Conservation (phyloP, 2,888 invertebrate genomes). For the Lepidonotus clava region DNA sequence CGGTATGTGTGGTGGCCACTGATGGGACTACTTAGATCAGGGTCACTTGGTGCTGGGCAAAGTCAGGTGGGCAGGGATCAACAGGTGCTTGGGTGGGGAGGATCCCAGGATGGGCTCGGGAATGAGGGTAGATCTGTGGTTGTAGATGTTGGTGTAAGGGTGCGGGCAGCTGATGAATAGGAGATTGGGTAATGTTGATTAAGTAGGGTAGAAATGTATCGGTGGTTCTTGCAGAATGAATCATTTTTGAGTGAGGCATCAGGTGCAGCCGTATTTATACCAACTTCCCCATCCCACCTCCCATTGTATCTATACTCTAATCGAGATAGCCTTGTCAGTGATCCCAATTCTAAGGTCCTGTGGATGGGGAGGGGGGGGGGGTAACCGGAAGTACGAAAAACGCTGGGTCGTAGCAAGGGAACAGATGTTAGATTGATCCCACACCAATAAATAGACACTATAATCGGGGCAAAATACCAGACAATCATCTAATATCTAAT, state of each 20-base stretch:
- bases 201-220: too few relatives aligned
- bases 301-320: too few relatives aligned
- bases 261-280: too few relatives aligned
- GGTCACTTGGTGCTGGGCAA: conserved; percentile 15
- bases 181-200: too few relatives aligned
- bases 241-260: too few relatives aligned
- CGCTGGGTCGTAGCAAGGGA: not conserved
- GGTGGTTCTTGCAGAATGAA: too few relatives aligned
- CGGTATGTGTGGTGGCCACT: not conserved
- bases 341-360: too few relatives aligned
- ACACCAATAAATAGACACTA: not conserved
- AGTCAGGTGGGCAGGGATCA: conserved; percentile 17
- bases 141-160: not conserved
- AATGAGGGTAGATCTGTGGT: not conserved
- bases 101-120: not conserved
- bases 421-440: not conserved
- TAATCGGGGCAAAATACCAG: not conserved
- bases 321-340: too few relatives aligned
- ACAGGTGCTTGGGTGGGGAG: not conserved
- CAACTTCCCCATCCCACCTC: too few relatives aligned
- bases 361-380: too few relatives aligned
- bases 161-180: too few relatives aligned
- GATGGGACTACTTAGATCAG: not conserved
- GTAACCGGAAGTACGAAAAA: not conserved
- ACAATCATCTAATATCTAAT: too few relatives aligned